A percentile compares a stretch with the other conserved stretches of the same genome.
Conservation (phyloP, 2,797 vertebrate genomes). For the Pipistrellus pipistrellus region DNA sequence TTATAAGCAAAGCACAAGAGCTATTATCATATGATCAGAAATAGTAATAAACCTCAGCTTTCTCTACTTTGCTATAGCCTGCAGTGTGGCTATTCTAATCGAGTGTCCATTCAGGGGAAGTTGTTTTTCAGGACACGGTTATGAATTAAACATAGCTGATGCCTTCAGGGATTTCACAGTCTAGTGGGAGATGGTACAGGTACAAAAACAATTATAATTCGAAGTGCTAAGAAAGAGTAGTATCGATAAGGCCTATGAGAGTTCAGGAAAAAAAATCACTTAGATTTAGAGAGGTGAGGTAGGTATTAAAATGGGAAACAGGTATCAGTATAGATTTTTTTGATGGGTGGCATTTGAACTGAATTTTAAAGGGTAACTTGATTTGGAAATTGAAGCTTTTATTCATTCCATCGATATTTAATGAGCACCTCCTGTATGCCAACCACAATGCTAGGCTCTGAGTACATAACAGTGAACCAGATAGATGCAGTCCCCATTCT, state of each 20-base stretch:
- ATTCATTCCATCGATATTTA: conserved; percentile 6
- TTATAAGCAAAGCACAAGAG: conserved; percentile 45
- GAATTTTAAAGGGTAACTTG: conserved; percentile 54
- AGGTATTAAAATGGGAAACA: neutral
- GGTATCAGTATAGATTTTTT: neutral
- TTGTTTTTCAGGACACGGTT: conserved; percentile 14
- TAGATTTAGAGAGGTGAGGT: neutral
- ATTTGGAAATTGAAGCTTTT: neutral
- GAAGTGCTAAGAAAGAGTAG: conserved; percentile 4
- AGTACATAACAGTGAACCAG: conserved; percentile 4
- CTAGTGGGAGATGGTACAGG: neutral
- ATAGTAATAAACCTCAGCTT: conserved; percentile 41
- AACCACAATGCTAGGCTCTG: neutral
- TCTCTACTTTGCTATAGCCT: conserved; percentile 5
- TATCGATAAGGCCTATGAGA: neutral
- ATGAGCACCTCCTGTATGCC: neutral
- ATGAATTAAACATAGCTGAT: conserved; percentile 25
- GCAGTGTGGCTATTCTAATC: neutral
- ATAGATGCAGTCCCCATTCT: neutral
- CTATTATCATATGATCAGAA: conserved; percentile 42
- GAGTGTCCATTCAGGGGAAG: neutral
- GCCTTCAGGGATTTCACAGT: neutral
- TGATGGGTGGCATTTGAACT: neutral
- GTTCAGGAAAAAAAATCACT: neutral
- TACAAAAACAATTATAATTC: conserved; percentile 38